Evolutionary conservation across 2,797 vertebrate genomes (phyloP), one percentile per base, ranked within the genome.

Genomic region (Leucoraja ocellata): DNA sequence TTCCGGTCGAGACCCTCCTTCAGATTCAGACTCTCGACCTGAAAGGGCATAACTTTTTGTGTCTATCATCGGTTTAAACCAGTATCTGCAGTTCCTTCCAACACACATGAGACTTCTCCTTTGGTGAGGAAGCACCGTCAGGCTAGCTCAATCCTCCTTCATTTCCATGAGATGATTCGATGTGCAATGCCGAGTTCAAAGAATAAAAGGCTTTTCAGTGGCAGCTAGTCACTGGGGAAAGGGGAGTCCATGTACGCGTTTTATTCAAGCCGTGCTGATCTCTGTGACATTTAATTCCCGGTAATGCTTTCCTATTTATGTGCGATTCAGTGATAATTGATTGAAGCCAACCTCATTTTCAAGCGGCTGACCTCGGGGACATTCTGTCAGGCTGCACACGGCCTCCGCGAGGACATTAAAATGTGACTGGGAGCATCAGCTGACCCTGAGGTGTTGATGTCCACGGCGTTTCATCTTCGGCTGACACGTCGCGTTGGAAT

Each of bases 251-350:
- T 18, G 68, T 54, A n/a, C 2, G 93, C 68, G 63, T 79, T 79
- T 79, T 93, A 81, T 68, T 93, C 36, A 68, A 39, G 36, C 36
- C 78, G 11, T 46, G 39, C 76, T 93, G 93, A 93, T 80, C 32
- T 36, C n/a, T 93, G 46, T 54, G 93, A 93, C 93, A 93, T 93
- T 93, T 93, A 93, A 93, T 93, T 93, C 63, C 58, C 63, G 61
- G 76, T 93, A 93, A 93, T 93, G 78, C n/a, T n/a, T 79, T 79
- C 91, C 93, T 93, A 81, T 81, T 79, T 65, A 79, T 93, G n/a
- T 93, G 78, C 4, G 25, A 81, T 79, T 79, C 74, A 81, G 58
- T 74, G 71, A 92, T 92, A 92, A 92, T 92, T 92, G 90, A 92
- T 92, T 92, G 90, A 92, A 76, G 71, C 90, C 90, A 92, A 92